Base-by-base conservation (phyloP, 23 tunicate genomes). In the Styela clava region DNA sequence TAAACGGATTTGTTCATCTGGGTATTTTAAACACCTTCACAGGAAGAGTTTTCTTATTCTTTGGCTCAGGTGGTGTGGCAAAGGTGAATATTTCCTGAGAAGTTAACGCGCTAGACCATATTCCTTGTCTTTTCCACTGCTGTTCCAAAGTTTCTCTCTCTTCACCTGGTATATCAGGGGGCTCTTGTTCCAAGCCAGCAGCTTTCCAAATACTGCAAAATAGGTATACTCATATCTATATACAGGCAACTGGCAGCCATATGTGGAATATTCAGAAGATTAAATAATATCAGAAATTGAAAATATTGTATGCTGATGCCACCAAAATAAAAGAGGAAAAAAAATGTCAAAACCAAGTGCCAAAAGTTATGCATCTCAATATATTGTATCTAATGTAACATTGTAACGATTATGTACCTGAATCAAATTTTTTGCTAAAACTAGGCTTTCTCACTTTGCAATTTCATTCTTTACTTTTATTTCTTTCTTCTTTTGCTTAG, bases 41-140 rank as follows among this genome's bases (percentile, higher is more conserved):
- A 18, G 71, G 71, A 25, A 67, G 71, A 22, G 31, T 67, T 22
- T 67, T 67, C 31, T 29, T 67, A 29, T 29, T 22, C 31, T 1
- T 67, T 0, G 71, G 71, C 16, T 25, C 31, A 16, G 71, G 71
- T 18, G 71, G 71, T 12, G 16, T 67, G 22, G 31, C 30, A 24
- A 25, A 67, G 22, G 71, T 25, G 31, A 67, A 67, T 23, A 69
- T 27, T 68, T 87, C 86, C 64, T 84, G 85, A 18, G 74, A 56
- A 23, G 94, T 84, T 31, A 89, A 31, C 34, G 85, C 76, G 30
- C 79, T 88, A 18, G 31, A 79, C 94, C 94, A 89, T 12, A 89
- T 65, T 3, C 87, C 87, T 64, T 84, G 78, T 36, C 79, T 81
- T 21, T 68, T 52, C 94, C 94, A 89, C 33, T 89, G 33, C 69